A percentile compares a stretch with the other conserved stretches of the same genome.
phyloP scores from a whole-genome alignment of 2,797 vertebrate species.

The Sarcoramphus papa region DNA sequence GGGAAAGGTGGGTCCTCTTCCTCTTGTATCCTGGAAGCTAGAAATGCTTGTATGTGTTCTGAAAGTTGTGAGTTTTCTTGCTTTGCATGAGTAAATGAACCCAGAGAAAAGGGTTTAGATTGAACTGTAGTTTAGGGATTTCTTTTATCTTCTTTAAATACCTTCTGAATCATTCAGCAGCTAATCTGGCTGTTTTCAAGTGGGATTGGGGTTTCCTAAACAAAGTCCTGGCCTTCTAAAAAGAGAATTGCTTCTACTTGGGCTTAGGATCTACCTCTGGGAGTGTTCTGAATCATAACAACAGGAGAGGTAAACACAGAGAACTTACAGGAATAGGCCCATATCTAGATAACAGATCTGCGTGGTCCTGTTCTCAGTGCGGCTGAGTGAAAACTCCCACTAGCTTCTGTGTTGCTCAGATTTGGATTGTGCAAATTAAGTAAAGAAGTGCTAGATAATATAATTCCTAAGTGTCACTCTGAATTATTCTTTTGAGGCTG shows the following conservation, averaged over 20 bases:
- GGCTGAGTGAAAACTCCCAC: not conserved
- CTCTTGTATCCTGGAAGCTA: not conserved
- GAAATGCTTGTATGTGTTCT: not conserved
- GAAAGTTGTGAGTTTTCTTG: not conserved
- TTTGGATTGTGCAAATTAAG: not conserved
- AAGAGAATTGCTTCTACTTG: not conserved
- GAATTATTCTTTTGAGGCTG: not conserved
- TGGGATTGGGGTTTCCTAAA: not conserved
- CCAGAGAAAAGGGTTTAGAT: not conserved
- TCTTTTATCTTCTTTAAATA: not conserved
- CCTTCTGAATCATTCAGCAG: not conserved
- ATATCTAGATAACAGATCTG: not conserved
- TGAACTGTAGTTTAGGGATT: not conserved
- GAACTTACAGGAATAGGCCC: not conserved
- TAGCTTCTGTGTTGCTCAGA: not conserved
- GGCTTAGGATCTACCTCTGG: not conserved
- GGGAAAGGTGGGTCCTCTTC: slow-evolving; percentile 19
- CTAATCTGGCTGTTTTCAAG: not conserved
- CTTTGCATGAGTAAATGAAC: not conserved
- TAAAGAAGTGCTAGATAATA: not conserved
- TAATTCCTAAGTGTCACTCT: not conserved
- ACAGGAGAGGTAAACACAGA: not conserved
- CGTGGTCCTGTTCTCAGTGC: not conserved
- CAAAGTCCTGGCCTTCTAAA: not conserved
- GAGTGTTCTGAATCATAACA: not conserved